These are phyloP conservation scores for Julus scandinavius DNA, from an alignment of 2,888 invertebrate species.

Conservation along the genomic window DNA sequence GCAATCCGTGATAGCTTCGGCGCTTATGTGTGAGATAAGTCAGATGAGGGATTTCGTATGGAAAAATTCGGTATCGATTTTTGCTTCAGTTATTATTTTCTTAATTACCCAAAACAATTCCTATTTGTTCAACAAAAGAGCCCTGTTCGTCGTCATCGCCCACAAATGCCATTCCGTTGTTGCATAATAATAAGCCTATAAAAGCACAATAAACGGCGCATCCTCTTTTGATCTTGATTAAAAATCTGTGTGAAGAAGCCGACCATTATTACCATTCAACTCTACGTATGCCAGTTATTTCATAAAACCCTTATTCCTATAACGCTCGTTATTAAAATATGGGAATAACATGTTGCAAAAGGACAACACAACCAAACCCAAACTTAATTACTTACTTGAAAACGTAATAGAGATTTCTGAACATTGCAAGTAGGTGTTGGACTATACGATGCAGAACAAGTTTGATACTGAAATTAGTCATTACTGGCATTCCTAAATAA, in stretches of 20 bases:
- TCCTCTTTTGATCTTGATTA: conserved; percentile 40
- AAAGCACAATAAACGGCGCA: conserved; percentile 41
- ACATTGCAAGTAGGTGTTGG: not conserved
- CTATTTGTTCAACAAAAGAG: conserved; percentile 29
- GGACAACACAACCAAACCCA: not conserved
- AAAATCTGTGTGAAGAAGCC: conserved; percentile 43
- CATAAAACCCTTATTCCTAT: not conserved
- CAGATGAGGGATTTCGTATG: conserved; percentile 3
- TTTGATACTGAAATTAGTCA: not conserved
- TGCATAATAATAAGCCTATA: conserved; percentile 40
- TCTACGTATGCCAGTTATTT: not conserved
- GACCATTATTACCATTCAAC: conserved; percentile 24
- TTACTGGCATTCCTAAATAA: too few relatives aligned
- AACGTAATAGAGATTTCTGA: not conserved
- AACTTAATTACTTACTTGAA: not conserved
- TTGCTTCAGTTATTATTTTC: conserved; percentile 31
- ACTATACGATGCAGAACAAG: too few relatives aligned
- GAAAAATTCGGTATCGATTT: conserved; percentile 15
- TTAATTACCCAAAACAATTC: conserved; percentile 46
- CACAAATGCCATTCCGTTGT: conserved; percentile 17
- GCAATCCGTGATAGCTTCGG: conserved; percentile 45
- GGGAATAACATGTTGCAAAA: not conserved
- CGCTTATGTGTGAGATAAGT: conserved; percentile 11
- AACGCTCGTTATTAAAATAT: conserved; percentile 30
- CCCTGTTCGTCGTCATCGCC: not conserved